Evolutionary conservation across 2,113 vertebrate genomes (phyloP), one percentile per base, ranked within the genome.

Genomic region (Syngnathoides biaculeatus): DNA sequence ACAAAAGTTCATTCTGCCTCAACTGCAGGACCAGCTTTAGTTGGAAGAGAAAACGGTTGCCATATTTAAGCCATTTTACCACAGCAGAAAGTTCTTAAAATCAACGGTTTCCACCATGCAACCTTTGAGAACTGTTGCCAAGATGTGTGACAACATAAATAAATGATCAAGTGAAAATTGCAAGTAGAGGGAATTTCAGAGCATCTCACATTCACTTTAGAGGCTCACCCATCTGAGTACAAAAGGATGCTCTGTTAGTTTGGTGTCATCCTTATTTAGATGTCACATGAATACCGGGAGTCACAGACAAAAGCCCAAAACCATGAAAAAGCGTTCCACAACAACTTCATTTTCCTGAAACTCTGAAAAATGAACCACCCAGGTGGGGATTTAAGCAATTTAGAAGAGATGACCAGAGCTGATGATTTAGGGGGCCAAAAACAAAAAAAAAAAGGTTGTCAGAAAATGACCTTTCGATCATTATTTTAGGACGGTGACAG

Each of bases 221-320:
- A 26, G 0, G 20, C 30, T 65, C 45, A 3, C 47, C 58, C 22
- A 42, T 68, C 59, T 1, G 1, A 35, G 26, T 19, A 50, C 17
- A 75, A 53, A 62, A 50, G 8, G 9, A 8, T 15, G 45, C 6
- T 2, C 20, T 3, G 59, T 67, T 75, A 78, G 71, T 69, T 69
- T 14, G 14, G 68, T 50, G 60, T 9, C 3, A n/a, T 35, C 71
- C 38, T 1, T 26, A 68, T 84, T 74, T 68, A 71, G 71, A 1
- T 2, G n/a, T 47, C 38, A 5, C 0, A 24, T 5, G 8, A 57
- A 0, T 30, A 10, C 55, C 22, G 10, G 26, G 20, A 2, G 58
- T 62, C 4, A 26, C 39, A 39, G 19, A 52, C 20, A 35, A 8
- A 26, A 57, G 15, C 53, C 53, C 13, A 24, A 55, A 1, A 26